Conservation (phyloP, 2,113 vertebrate genomes). For the Corvus cornix region DNA sequence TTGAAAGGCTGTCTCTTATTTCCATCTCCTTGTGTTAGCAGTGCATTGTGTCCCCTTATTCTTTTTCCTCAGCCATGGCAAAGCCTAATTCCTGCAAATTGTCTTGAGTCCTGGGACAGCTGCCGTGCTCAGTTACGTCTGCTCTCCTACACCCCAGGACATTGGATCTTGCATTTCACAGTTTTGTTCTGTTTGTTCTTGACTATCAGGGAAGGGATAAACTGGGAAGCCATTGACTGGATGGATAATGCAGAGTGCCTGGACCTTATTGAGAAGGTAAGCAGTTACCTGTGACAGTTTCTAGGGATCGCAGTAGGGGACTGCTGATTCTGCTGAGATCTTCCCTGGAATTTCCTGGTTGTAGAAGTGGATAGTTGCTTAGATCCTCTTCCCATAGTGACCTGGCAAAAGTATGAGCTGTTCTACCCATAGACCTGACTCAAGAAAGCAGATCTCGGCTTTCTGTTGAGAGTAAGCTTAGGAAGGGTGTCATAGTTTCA, state of each 20-base stretch:
- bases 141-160: neutral
- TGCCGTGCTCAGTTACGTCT: neutral
- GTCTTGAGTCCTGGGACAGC: neutral
- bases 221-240: conserved; percentile 94
- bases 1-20: neutral
- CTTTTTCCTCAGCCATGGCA: neutral
- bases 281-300: neutral
- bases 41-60: neutral
- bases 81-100: neutral
- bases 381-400: neutral
- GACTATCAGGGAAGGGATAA: conserved; percentile 84
- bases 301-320: neutral
- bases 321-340: neutral
- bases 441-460: neutral
- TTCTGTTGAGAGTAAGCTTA: neutral
- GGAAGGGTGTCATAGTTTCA: neutral
- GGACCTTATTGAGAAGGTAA: conserved; percentile 92
- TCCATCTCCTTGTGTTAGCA: neutral
- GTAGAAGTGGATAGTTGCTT: neutral
- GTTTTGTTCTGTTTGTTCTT: conserved; percentile 17
- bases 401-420: neutral
- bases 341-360: neutral
- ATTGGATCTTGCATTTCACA: neutral
- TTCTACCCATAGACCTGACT: neutral
- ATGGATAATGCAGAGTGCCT: conserved; percentile 95